Evolutionary conservation across 2,888 invertebrate genomes (phyloP), one percentile per base, ranked within the genome.

Genomic region (Cheilosia vernalis): DNA sequence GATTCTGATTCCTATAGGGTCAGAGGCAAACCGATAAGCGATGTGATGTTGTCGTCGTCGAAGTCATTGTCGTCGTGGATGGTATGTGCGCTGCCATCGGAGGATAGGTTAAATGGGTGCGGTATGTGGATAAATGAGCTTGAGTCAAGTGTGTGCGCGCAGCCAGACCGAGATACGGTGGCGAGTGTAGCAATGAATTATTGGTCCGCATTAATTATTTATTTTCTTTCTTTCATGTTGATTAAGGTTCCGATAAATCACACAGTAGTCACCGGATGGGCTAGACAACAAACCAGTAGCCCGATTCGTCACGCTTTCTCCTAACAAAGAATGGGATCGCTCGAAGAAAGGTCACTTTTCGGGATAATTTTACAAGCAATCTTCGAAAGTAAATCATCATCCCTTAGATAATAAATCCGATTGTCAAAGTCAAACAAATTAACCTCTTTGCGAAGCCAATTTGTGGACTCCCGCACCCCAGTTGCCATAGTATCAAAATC

Each of bases 11-110:
- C 44, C 72, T 53, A 21, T 21, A 51, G 76, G 85, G 85, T 81
- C 85, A 81, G 85, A 85, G 81, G 72, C 77, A 85, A 76, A 85
- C 81, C 85, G 81, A 85, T 85, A 85, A 85, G 85, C 73, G 72
- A 80, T 81, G 85, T 67, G 81, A 76, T 81, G 85, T 85, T 85
- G 85, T 85, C 81, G 85, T 80, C 80, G 80, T 80, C 70, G 74
- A 61, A 74, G 74, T 74, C 76, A 64, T 84, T 76, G 84, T 80
- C 80, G 80, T 70, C 70, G 80, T 81, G 74, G 67, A 73, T 73
- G 67, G 63, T 69, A 24, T 80, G 67, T 79, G 64, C 42, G 49
- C 44, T 42, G 37, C 73, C 69, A 66, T 58, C 79, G 74, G 60
- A 70, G 69, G 61, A 85, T 66, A 67, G 81, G 81, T 81, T 76